phyloP scores from a whole-genome alignment of 2,888 invertebrate species.

The Ecliptopera silaceata region DNA sequence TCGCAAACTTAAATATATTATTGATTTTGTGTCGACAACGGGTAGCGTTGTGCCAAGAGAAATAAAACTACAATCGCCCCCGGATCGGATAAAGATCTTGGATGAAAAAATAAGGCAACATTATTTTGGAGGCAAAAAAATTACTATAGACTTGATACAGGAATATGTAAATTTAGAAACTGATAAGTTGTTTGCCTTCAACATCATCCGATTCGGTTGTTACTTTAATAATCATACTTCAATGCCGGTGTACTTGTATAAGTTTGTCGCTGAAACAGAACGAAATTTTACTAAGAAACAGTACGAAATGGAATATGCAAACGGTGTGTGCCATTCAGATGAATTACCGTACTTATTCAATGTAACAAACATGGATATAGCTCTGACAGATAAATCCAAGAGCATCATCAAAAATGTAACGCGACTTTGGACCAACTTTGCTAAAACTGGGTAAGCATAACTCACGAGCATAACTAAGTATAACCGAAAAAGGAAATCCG shows the following conservation, averaged over 20 bases:
- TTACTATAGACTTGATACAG: slow-evolving; percentile 54
- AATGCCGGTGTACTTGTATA: slow-evolving; percentile 63
- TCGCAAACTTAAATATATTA: slow-evolving; percentile 51
- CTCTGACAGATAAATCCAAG: slow-evolving; percentile 61
- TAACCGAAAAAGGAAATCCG: not conserved
- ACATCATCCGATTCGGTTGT: slow-evolving; percentile 65
- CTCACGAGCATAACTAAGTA: not conserved
- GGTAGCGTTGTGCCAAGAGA: slow-evolving; percentile 71
- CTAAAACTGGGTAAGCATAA: slow-evolving; percentile 61
- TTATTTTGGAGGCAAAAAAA: slow-evolving; percentile 59
- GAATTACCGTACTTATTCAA: slow-evolving; percentile 70
- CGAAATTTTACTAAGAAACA: slow-evolving; percentile 64
- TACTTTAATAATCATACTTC: slow-evolving; percentile 47
- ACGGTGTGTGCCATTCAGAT: slow-evolving; percentile 73
- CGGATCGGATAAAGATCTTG: slow-evolving; percentile 46
- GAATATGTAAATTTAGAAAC: slow-evolving; percentile 61
- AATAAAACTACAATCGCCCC: slow-evolving; percentile 59
- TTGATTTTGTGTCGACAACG: slow-evolving; percentile 45
- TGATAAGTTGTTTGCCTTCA: slow-evolving; percentile 63
- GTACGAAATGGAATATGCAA: slow-evolving; percentile 61
- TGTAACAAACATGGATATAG: slow-evolving; percentile 61
- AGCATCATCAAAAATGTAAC: slow-evolving; percentile 56
- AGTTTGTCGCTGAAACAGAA: slow-evolving; percentile 68
- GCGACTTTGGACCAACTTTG: slow-evolving; percentile 68
- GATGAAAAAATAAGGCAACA: slow-evolving; percentile 62